Percentiles rank a stretch among this genome's conserved stretches.
Evolutionary conservation across 1,140 invertebrate species (phyloP).

Genomic region (Maconellicoccus hirsutus): DNA sequence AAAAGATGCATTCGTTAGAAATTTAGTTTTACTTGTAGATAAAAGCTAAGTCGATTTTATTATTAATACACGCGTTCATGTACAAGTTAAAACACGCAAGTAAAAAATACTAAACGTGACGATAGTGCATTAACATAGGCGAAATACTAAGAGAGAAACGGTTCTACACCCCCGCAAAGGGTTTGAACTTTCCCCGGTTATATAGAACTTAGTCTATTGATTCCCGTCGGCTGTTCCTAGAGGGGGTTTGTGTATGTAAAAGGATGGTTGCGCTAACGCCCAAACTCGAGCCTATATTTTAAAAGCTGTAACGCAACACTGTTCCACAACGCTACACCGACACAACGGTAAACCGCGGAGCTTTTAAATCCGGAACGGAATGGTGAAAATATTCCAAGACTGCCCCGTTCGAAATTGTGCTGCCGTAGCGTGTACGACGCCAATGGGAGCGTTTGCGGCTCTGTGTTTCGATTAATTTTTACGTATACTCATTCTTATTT

Average conservation of each 20-base stretch:
- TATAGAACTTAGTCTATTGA: conserved; percentile 20
- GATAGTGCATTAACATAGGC: conserved; percentile 14
- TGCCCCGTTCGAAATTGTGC: neutral
- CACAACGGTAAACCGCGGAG: neutral
- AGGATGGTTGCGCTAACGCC: conserved; percentile 15
- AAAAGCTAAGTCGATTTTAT: neutral
- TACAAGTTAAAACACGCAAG: conserved; percentile 4
- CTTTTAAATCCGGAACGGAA: conserved; percentile 8
- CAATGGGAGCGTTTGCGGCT: too few species aligned
- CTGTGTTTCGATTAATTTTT: too few species aligned
- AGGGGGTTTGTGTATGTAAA: conserved; percentile 1
- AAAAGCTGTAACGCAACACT: conserved; percentile 11
- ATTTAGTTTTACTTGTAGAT: too few species aligned
- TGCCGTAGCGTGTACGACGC: too few species aligned
- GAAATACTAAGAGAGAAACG: neutral
- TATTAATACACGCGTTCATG: neutral
- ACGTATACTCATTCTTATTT: too few species aligned
- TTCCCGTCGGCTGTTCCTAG: conserved; percentile 15
- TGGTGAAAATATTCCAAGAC: neutral
- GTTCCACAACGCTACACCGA: neutral
- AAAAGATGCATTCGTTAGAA: too few species aligned
- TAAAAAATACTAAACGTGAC: conserved; percentile 5
- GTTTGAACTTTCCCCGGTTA: conserved; percentile 19
- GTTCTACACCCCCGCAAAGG: conserved; percentile 4
- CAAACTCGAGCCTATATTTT: conserved; percentile 1